Evolutionary conservation across 2,797 vertebrate genomes (phyloP).

Genomic region (Coregonus ussuriensis): DNA sequence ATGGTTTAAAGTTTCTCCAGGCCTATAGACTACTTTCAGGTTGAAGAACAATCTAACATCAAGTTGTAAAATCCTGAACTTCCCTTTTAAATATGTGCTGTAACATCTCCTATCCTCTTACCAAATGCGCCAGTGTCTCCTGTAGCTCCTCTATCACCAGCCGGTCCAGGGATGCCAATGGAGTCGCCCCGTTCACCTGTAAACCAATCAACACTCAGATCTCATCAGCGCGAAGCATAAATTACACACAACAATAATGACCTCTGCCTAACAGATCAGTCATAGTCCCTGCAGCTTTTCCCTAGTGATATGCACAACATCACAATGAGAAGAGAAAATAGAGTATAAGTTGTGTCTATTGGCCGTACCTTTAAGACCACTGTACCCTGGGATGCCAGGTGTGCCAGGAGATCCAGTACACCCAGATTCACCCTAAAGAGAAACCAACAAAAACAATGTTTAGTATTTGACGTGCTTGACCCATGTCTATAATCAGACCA

Average conservation of each 20-base stretch:
- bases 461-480: neutral
- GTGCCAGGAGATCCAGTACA: conserved; percentile 55
- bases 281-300: neutral
- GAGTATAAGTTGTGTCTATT: neutral
- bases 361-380: conserved; percentile 68
- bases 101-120: conserved; percentile 31
- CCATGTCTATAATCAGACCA: neutral
- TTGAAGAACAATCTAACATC: no score
- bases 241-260: neutral
- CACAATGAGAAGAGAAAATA: neutral
- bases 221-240: neutral
- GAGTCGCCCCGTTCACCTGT: conserved; percentile 74
- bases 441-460: neutral
- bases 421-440: conserved; percentile 69
- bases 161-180: conserved; percentile 42
- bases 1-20: no score
- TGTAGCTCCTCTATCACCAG: conserved; percentile 61
- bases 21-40: no score
- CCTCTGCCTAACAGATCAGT: neutral
- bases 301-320: neutral
- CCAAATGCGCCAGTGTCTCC: conserved; percentile 62
- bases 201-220: neutral
- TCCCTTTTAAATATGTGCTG: neutral
- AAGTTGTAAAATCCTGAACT: no score
- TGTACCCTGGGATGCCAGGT: conserved; percentile 56